phyloP scores from a whole-genome alignment of 2,888 invertebrate genomes.

The Nemotelus nigrinus region DNA sequence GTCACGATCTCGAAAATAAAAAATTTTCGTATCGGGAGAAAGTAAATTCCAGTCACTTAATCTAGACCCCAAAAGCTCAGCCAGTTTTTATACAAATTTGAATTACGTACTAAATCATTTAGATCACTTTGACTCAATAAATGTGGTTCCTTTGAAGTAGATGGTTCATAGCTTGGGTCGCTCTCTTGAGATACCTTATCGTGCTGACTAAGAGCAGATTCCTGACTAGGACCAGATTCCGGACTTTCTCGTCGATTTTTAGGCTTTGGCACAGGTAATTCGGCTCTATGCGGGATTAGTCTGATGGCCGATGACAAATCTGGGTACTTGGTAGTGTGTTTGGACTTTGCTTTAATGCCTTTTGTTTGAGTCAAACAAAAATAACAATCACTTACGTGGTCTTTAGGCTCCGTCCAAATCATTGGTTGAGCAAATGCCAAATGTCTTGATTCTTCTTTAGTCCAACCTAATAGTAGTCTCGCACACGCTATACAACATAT shows the following conservation, averaged over 20 bases:
- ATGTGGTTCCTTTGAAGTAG: background rate
- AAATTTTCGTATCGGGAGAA: no score
- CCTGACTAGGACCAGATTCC: background rate
- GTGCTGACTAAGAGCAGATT: background rate
- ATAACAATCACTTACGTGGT: no score
- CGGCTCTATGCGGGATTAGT: constrained; percentile 27
- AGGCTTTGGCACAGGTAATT: constrained; percentile 23
- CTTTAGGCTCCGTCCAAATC: background rate
- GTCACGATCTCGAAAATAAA: no score
- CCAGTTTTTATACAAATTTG: background rate
- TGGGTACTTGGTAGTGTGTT: no score
- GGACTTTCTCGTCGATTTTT: background rate
- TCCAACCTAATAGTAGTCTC: constrained; percentile 9
- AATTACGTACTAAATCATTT: background rate
- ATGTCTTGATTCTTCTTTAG: background rate
- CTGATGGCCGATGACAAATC: background rate
- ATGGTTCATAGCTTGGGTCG: background rate
- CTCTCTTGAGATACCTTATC: no score
- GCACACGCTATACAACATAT: constrained; percentile 16
- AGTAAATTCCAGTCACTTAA: background rate
- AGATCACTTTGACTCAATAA: background rate
- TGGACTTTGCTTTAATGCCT: no score
- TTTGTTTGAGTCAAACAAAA: background rate
- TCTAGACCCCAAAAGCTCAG: background rate
- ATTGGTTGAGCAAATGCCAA: constrained; percentile 2